A percentile compares a stretch with the other conserved stretches of the same genome.
These are phyloP conservation scores for Stenoptilia bipunctidactyla DNA, from an alignment of 2,888 invertebrate genomes.

Conservation along the genomic window DNA sequence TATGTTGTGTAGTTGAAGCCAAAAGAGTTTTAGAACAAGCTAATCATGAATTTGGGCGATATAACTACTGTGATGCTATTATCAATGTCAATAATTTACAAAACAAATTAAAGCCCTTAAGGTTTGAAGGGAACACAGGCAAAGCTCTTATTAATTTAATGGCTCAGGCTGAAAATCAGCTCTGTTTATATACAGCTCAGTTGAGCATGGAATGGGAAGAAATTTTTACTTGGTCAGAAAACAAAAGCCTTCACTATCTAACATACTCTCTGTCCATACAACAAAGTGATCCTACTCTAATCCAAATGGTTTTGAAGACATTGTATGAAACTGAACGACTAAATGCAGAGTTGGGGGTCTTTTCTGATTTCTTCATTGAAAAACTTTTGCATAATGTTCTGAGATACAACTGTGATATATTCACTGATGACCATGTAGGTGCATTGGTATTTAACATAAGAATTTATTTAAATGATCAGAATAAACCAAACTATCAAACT, in stretches of 20 bases:
- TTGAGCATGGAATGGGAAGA: conserved; percentile 59
- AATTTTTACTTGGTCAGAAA: conserved; percentile 52
- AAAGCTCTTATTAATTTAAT: conserved; percentile 37
- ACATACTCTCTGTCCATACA: conserved; percentile 50
- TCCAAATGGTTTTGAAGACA: conserved; percentile 51
- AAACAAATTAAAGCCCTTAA: conserved; percentile 27
- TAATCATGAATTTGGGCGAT: conserved; percentile 46
- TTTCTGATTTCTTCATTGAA: conserved; percentile 57
- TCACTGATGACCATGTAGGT: conserved; percentile 50
- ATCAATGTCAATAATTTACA: conserved; percentile 33
- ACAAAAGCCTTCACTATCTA: conserved; percentile 36
- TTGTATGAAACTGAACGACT: conserved; percentile 45
- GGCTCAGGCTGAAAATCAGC: conserved; percentile 46
- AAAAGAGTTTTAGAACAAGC: conserved; percentile 41
- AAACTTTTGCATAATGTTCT: conserved; percentile 49
- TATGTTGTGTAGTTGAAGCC: conserved; percentile 39
- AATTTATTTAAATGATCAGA: conserved; percentile 37
- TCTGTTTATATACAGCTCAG: conserved; percentile 46
- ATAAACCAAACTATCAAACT: conserved; percentile 47
- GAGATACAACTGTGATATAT: conserved; percentile 55
- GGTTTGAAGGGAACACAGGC: conserved; percentile 38
- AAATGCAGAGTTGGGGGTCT: conserved; percentile 48
- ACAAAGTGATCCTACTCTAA: conserved; percentile 45
- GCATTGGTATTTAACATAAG: conserved; percentile 55
- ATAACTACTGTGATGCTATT: conserved; percentile 45